phyloP scores from a whole-genome alignment of 2,797 vertebrate species.

The Oreochromis grahami region DNA sequence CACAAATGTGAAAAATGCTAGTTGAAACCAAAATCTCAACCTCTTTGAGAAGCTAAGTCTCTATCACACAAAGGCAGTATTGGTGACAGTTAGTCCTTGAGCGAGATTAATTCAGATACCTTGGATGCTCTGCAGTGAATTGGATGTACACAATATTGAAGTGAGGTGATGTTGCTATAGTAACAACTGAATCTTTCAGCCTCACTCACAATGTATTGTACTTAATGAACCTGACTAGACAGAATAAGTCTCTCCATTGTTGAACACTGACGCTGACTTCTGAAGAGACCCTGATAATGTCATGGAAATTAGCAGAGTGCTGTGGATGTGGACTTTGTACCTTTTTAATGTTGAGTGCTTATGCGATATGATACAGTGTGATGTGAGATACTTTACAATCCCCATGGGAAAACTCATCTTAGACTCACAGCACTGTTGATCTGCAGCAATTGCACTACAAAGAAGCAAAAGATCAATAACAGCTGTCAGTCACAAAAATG shows the following conservation, averaged over 20 bases:
- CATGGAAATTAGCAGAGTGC: background rate
- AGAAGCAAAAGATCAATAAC: background rate
- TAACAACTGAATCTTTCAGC: conserved; percentile 30
- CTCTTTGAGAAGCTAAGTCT: background rate
- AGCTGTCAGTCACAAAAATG: background rate
- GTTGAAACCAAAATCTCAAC: background rate
- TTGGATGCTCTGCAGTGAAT: conserved; percentile 9
- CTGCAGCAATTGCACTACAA: background rate
- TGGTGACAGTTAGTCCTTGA: conserved; percentile 31
- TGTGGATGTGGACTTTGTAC: background rate
- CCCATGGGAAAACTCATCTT: background rate
- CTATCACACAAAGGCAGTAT: background rate
- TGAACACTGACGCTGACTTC: background rate
- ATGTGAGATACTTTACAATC: background rate
- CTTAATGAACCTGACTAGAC: conserved; percentile 30
- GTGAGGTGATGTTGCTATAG: conserved; percentile 45
- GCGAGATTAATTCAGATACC: conserved; percentile 23
- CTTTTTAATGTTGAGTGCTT: background rate
- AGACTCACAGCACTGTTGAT: background rate
- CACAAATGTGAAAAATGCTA: background rate
- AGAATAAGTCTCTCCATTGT: background rate
- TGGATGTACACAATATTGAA: conserved; percentile 8
- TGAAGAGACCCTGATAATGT: conserved; percentile 8
- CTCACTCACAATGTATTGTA: background rate
- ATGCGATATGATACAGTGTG: background rate